Percentiles rank a stretch among this genome's conserved stretches.
Conservation (phyloP, 2,113 vertebrate genomes). For the Saccopteryx leptura region DNA sequence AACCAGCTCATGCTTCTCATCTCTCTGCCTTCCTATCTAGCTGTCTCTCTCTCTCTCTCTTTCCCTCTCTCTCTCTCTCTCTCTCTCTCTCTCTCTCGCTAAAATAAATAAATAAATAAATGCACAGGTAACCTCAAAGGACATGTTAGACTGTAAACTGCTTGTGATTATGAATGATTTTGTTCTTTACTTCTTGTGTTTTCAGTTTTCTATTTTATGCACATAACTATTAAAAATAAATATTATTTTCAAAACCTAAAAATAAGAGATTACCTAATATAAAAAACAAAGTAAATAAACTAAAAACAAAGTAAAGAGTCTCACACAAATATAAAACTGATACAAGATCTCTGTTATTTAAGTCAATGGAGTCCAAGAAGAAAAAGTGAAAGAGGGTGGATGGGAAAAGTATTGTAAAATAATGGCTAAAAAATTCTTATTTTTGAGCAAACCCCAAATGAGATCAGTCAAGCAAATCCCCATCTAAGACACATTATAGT, state of each 20-base stretch:
- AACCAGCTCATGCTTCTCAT: too few species aligned
- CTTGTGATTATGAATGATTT: neutral
- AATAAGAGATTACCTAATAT: neutral
- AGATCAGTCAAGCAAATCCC: neutral
- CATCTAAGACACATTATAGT: neutral
- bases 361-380: neutral
- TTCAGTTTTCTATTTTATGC: neutral
- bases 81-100: too few species aligned
- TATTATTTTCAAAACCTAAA: neutral
- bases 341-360: neutral
- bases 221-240: neutral
- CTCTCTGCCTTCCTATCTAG: too few species aligned
- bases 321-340: neutral
- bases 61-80: too few species aligned
- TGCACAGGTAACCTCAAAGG: neutral
- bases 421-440: neutral
- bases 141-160: neutral
- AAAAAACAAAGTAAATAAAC: neutral
- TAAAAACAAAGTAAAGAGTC: neutral
- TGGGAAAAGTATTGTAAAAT: neutral
- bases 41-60: too few species aligned
- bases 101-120: neutral
- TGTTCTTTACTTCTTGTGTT: neutral
- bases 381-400: neutral
- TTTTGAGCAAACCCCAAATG: neutral